phyloP scores from a whole-genome alignment of 2,113 vertebrate genomes.

The Amphiprion percula region DNA sequence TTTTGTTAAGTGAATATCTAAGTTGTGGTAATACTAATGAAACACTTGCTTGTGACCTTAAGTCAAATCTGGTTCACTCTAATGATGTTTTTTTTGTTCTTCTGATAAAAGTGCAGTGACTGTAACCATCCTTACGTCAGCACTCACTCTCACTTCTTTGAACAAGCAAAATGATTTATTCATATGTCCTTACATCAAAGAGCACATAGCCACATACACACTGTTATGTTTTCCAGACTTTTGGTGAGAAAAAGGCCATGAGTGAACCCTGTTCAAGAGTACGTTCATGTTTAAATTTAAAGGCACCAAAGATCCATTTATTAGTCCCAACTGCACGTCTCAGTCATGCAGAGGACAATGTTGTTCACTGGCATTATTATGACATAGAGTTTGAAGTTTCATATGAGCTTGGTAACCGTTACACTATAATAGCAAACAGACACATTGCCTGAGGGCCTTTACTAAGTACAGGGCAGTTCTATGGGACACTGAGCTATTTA shows the following conservation, averaged over 20 bases:
- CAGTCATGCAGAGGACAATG: conserved; percentile 38
- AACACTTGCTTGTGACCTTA: conserved; percentile 8
- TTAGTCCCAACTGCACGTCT: conserved; percentile 21
- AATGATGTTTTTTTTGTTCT: no score
- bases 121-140: conserved; percentile 11
- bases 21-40: conserved; percentile 37
- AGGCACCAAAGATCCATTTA: conserved; percentile 5
- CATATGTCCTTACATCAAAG: conserved; percentile 30
- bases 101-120: conserved; percentile 1
- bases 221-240: conserved; percentile 36
- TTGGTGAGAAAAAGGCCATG: background rate
- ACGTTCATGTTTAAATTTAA: conserved; percentile 4
- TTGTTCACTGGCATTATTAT: conserved; percentile 46
- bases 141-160: conserved; percentile 23
- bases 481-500: conserved; percentile 45
- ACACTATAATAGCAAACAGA: conserved; percentile 74
- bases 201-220: conserved; percentile 3
- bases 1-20: conserved; percentile 1
- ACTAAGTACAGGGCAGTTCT: conserved; percentile 56
- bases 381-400: conserved; percentile 56
- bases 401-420: conserved; percentile 57
- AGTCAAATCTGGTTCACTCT: conserved; percentile 22
- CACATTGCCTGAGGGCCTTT: conserved; percentile 36
- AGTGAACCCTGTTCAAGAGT: background rate
- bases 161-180: conserved; percentile 38